phyloP scores from a whole-genome alignment of 23 tunicate genomes.

The Styela clava region DNA sequence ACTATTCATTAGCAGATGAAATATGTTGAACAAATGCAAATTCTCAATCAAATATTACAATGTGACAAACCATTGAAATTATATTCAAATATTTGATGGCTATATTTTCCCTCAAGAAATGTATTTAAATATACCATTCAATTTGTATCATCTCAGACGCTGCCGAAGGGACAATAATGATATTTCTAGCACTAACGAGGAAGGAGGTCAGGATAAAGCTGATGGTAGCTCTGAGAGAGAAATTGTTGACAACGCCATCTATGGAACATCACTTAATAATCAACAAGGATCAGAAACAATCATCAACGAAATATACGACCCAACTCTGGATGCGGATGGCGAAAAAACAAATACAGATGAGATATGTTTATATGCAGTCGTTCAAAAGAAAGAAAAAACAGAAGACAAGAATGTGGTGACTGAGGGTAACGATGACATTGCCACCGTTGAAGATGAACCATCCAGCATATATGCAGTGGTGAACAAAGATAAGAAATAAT shows the following conservation, averaged over 20 bases:
- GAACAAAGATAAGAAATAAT: neutral
- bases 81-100: too few relatives aligned
- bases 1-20: too few relatives aligned
- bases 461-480: neutral
- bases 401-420: neutral
- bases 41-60: too few relatives aligned
- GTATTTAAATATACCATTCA: too few relatives aligned
- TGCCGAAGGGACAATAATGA: too few relatives aligned
- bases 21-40: too few relatives aligned
- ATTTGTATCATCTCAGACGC: too few relatives aligned
- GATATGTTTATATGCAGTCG: neutral
- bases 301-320: neutral
- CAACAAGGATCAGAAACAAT: neutral
- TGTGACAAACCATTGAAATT: too few relatives aligned
- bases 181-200: too few relatives aligned
- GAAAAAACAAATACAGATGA: neutral
- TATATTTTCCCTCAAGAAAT: too few relatives aligned
- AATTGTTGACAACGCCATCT: neutral
- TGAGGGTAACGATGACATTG: neutral
- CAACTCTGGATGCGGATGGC: neutral
- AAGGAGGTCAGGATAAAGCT: too few relatives aligned
- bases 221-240: neutral
- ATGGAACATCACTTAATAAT: neutral
- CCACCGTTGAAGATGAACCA: too few relatives aligned
- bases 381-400: neutral